Evolutionary conservation across 2,113 vertebrate species (phyloP), one percentile per base, ranked within the genome.

Genomic region (Lepisosteus oculatus): DNA sequence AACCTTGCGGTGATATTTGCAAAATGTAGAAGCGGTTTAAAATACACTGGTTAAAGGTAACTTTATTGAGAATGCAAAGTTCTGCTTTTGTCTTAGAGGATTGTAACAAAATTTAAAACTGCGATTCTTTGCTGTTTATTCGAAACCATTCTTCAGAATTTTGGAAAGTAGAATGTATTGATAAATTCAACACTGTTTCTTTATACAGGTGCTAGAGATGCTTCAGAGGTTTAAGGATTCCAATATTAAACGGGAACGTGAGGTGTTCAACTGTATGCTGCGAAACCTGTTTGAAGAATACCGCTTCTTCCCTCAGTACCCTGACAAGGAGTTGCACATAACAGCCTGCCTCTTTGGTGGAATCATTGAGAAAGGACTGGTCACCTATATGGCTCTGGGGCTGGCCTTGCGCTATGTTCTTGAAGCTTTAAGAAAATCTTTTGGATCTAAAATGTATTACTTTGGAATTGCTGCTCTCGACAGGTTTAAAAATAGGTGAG

Each of bases 211-310:
- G 55, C 88, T 99, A 85, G 97, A 99, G 88, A 99, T 99, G 97
- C 89, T 99, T 72, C 97, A 99, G 77, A 93, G 97, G 79, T 99
- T 99, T 86, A 99, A 99, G 85, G 97, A 99, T 84, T 99, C 97
- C 43, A 95, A 90, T 82, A 96, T 98, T 74, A 99, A 99, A 80
- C 93, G 97, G 42, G 97, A 99, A 72, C 90, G 97, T 65, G 96
- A 99, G 83, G 97, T 99, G 75, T 99, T 99, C 87, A 99, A 99
- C 75, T 99, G 97, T 72, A 99, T 99, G 97, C 92, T 99, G 84
- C 92, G 97, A 71, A 99, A 99, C 80, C 86, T 99, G 82, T 99
- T 99, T 82, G 97, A 99, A 82, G 97, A 99, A 65, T 99, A 99
- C 73, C 88, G 97, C 0, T 99, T 99, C 92, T 99, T 99, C 66